These are phyloP conservation scores for Notoglanidium macrostoma DNA, from an alignment of 2,797 vertebrate genomes.

Conservation along the genomic window DNA sequence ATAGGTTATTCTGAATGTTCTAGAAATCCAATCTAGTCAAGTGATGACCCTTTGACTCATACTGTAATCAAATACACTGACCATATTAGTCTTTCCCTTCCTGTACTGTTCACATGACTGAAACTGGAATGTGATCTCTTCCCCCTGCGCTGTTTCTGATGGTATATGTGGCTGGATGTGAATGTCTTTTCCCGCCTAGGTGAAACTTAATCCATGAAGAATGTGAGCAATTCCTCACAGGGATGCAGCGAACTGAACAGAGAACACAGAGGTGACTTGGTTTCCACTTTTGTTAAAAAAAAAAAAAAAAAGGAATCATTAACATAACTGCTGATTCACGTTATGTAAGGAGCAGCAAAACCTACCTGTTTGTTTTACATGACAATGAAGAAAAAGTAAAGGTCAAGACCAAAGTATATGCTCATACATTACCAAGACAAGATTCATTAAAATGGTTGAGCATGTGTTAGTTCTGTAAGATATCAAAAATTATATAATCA, in stretches of 20 bases:
- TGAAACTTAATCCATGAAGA: constrained; percentile 45
- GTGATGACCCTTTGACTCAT: constrained; percentile 22
- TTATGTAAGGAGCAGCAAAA: constrained; percentile 12
- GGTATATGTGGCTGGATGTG: constrained; percentile 1
- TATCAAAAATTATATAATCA: neutral
- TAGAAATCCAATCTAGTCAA: neutral
- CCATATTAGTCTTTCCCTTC: constrained; percentile 25
- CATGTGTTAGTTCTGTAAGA: neutral
- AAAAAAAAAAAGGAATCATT: constrained; percentile 2
- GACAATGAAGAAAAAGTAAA: neutral
- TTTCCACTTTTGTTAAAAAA: constrained; percentile 14
- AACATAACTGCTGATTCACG: constrained; percentile 44
- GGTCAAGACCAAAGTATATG: neutral
- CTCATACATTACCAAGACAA: neutral
- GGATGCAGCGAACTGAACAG: constrained; percentile 23
- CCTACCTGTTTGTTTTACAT: neutral
- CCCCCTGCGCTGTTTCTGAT: constrained; percentile 18
- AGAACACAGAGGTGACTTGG: constrained; percentile 21
- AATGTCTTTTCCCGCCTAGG: constrained; percentile 39
- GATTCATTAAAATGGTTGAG: neutral
- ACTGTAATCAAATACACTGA: constrained; percentile 7
- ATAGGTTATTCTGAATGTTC: neutral
- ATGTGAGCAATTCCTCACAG: constrained; percentile 41
- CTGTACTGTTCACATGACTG: constrained; percentile 37
- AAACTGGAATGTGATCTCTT: constrained; percentile 33